These are phyloP conservation scores for Lontra canadensis DNA, from an alignment of 2,113 vertebrate genomes.

Conservation along the genomic window DNA sequence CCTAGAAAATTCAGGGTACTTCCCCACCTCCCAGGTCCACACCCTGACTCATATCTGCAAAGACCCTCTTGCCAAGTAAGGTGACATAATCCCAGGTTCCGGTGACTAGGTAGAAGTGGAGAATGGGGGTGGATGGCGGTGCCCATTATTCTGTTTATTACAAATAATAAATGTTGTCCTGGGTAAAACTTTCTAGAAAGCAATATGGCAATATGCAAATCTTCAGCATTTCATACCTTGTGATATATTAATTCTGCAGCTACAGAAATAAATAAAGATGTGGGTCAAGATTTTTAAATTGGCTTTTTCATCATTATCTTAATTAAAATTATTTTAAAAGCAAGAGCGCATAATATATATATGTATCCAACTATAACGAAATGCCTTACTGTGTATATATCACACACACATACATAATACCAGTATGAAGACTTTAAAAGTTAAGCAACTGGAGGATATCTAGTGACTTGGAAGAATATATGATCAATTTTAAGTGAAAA, in stretches of 20 bases:
- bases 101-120: background rate
- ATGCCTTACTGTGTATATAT: background rate
- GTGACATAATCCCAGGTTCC: background rate
- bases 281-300: background rate
- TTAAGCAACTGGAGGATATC: background rate
- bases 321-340: constrained; percentile 31
- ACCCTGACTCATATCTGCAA: background rate
- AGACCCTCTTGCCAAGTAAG: background rate
- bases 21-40: background rate
- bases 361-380: background rate
- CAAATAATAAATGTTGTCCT: background rate
- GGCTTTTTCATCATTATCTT: background rate
- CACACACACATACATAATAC: background rate
- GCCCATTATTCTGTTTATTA: background rate
- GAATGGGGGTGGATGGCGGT: background rate
- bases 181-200: background rate
- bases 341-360: background rate
- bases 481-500: background rate
- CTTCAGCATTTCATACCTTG: background rate
- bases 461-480: background rate
- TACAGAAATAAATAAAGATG: background rate
- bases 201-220: background rate
- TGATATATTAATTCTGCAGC: background rate
- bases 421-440: background rate
- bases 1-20: background rate